These are phyloP conservation scores for Eremobia ochroleuca DNA, from an alignment of 2,888 invertebrate genomes.

Conservation along the genomic window DNA sequence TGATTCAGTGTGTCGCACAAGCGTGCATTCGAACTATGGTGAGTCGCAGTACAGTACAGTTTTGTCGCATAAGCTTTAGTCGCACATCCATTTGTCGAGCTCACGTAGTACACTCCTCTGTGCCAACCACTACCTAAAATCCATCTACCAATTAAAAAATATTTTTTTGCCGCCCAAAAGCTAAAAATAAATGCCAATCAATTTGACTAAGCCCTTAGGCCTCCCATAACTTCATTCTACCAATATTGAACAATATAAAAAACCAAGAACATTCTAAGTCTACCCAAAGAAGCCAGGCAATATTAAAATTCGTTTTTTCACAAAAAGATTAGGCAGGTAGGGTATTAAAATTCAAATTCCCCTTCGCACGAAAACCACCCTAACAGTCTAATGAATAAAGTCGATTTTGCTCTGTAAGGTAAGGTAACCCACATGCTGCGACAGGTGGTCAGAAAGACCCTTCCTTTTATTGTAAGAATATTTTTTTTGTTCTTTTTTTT, in stretches of 20 bases:
- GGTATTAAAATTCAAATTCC: conserved; percentile 50
- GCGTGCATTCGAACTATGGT: too few species aligned
- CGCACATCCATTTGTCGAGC: too few species aligned
- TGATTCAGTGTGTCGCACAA: too few species aligned
- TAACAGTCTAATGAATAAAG: rapidly evolving
- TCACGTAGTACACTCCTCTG: too few species aligned
- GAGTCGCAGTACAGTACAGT: too few species aligned
- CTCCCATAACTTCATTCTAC: background rate
- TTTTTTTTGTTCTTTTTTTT: conserved; percentile 53
- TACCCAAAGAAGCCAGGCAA: conserved; percentile 32
- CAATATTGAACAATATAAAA: conserved; percentile 50
- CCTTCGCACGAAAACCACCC: conserved; percentile 10
- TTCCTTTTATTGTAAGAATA: conserved; percentile 63
- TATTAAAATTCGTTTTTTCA: conserved; percentile 64
- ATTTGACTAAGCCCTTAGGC: background rate
- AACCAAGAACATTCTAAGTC: conserved; percentile 10
- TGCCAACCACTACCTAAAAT: background rate
- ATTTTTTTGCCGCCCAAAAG: background rate
- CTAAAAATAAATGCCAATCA: conserved; percentile 29
- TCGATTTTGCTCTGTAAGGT: background rate
- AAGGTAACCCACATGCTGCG: conserved; percentile 60
- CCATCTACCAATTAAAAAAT: background rate
- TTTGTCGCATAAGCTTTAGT: too few species aligned
- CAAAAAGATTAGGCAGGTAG: conserved; percentile 61
- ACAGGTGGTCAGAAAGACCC: conserved; percentile 67